Base-by-base conservation (phyloP, 2,797 vertebrate species). In the Takifugu ocellatus region DNA sequence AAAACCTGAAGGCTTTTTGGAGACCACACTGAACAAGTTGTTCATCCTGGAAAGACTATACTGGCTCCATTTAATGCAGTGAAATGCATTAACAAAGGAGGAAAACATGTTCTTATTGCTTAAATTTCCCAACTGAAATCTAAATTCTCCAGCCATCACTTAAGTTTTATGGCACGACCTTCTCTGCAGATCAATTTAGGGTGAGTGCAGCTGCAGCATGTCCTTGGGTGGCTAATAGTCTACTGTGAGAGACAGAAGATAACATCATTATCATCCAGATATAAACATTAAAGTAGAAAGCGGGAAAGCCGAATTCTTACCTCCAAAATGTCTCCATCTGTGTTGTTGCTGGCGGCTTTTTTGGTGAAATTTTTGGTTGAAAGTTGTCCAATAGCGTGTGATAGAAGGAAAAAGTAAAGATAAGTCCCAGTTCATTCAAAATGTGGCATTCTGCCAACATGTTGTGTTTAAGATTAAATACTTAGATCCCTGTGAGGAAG, bases 1-100 rank as follows among this genome's bases (percentile, higher is more conserved):
- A 44, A 68, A 62, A 29, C 24, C 27, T 1, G 5, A 54, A 25
- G 36, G 57, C 50, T 59, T 29, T 31, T 65, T 76, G n/a, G 6
- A 31, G 5, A 43, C n/a, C 24, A 24, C 56, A 51, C 25, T 51
- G 50, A 54, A 52, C 1, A 1, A 16, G 25, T 27, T 54, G 36
- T 55, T 9, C 54, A 49, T 44, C 3, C 17, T 50, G 27, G 45
- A 61, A 52, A 51, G 4, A 11, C n/a, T 56, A 7, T 51, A 27
- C n/a, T 8, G 14, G 6, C 27, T 53, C 42, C 43, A 5, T 39
- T 39, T 7, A 42, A 33, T 45, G 26, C 29, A 25, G 10, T 17
- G 16, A 24, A 51, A 49, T 15, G n/a, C 29, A 48, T 26, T 15
- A 8, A 29, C n/a, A 8, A 29, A 6, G 33, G 24, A 29, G 1